Evolutionary conservation across 2,797 vertebrate species (phyloP).

Genomic region (Mallotus villosus): DNA sequence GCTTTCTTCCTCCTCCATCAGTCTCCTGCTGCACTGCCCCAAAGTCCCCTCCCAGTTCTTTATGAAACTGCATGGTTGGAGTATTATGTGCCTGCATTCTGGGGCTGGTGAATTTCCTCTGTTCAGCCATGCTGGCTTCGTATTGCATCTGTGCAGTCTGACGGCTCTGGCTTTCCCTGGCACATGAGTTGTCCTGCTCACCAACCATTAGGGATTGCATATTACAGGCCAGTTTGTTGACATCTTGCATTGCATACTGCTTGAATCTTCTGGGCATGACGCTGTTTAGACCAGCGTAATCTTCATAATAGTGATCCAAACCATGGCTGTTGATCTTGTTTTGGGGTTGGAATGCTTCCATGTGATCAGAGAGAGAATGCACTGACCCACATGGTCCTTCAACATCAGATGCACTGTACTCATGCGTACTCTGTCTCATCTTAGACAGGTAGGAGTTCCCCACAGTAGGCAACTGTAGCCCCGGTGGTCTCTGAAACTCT

Average conservation of each 20-base stretch:
- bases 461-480: conserved; percentile 70
- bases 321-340: conserved; percentile 43
- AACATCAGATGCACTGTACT: conserved; percentile 65
- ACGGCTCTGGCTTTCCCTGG: conserved; percentile 76
- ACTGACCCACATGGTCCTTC: conserved; percentile 59
- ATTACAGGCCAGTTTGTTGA: conserved; percentile 74
- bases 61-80: conserved; percentile 72
- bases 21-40: conserved; percentile 62
- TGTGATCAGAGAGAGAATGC: conserved; percentile 61
- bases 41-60: conserved; percentile 71
- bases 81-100: conserved; percentile 62
- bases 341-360: conserved; percentile 46
- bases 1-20: conserved; percentile 72
- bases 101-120: conserved; percentile 73
- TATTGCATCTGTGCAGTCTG: conserved; percentile 70
- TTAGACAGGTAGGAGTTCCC: conserved; percentile 70
- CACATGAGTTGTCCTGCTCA: conserved; percentile 66
- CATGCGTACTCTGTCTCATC: conserved; percentile 56
- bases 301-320: conserved; percentile 60
- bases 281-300: conserved; percentile 68
- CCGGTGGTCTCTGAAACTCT: conserved; percentile 70
- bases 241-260: conserved; percentile 72
- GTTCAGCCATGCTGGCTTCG: conserved; percentile 74
- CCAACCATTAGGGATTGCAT: conserved; percentile 69
- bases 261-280: conserved; percentile 68